Conservation (phyloP, 2,888 invertebrate genomes). For the Calameuta pallipes region DNA sequence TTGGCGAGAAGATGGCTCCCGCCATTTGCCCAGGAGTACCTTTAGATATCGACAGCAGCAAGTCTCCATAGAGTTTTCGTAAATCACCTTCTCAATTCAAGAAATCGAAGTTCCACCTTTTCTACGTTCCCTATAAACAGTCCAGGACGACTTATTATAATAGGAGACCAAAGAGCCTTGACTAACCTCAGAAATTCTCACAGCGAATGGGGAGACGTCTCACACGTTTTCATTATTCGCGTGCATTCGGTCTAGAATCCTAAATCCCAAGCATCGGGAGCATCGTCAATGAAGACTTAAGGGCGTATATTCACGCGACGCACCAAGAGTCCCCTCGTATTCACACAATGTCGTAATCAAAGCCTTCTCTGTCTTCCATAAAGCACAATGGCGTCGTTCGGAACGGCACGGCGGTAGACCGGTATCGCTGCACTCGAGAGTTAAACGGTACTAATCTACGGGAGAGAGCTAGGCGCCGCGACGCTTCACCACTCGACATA, state of each 20-base stretch:
- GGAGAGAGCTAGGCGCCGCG: neutral
- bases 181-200: neutral
- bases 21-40: neutral
- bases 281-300: neutral
- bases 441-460: constrained; percentile 36
- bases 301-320: neutral
- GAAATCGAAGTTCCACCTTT: neutral
- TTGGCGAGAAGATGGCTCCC: neutral
- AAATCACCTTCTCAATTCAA: neutral
- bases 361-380: constrained; percentile 50
- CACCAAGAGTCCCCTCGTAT: neutral
- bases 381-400: constrained; percentile 57
- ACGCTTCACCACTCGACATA: neutral
- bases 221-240: neutral
- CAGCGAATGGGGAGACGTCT: neutral
- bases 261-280: neutral
- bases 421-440: constrained; percentile 21
- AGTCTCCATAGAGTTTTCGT: neutral
- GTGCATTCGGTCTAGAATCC: neutral
- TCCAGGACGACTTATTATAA: neutral
- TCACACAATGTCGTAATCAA: constrained; percentile 62
- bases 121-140: neutral
- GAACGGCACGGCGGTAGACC: constrained; percentile 21
- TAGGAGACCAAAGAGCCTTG: neutral
- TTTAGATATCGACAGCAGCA: neutral